Evolutionary conservation across 2,888 invertebrate genomes (phyloP), one percentile per base, ranked within the genome.

Genomic region (Melinopterus prodromus): DNA sequence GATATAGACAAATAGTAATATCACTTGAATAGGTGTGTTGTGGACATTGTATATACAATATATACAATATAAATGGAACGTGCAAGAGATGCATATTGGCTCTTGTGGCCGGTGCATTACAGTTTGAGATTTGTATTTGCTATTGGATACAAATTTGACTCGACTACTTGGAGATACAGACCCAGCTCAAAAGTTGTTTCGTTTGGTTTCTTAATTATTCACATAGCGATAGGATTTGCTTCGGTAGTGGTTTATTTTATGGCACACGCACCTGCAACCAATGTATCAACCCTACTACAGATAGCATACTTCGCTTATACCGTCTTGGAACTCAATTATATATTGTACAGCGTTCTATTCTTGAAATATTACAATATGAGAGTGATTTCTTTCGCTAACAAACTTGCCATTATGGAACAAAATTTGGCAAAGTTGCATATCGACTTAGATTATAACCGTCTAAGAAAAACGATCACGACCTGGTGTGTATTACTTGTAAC

Each of bases 81-180:
- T 75, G 76, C 69, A 69, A 38, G 14, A 74, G 35, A 78, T 37
- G n/a, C 7, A 53, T 77, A 16, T 53, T 16, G 26, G n/a, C 74
- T 80, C 35, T 36, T 78, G 14, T 7, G 12, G 6, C 14, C 70
- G 3, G 77, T 36, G 6, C 3, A 78, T 75, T 36, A 75, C 26
- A 35, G 7, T 36, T 75, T 53, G 53, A 12, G 53, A 53, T 53
- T 9, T 53, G 9, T 12, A 53, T 53, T 53, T 53, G 53, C 12
- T 9, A 53, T 53, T 12, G 53, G 53, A 53, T 53, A 53, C 53
- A 53, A 53, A 12, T 53, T 53, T 53, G 53, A 53, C 53, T 53
- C 53, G 5, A 53, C 12, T 9, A 53, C 7, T 53, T 12, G 53
- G 12, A 53, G 53, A 53, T 53, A 53, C 12, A 53, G 9, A 9